Evolutionary conservation across 1,140 invertebrate genomes (phyloP).

Genomic region (Saccostrea cuccullata): DNA sequence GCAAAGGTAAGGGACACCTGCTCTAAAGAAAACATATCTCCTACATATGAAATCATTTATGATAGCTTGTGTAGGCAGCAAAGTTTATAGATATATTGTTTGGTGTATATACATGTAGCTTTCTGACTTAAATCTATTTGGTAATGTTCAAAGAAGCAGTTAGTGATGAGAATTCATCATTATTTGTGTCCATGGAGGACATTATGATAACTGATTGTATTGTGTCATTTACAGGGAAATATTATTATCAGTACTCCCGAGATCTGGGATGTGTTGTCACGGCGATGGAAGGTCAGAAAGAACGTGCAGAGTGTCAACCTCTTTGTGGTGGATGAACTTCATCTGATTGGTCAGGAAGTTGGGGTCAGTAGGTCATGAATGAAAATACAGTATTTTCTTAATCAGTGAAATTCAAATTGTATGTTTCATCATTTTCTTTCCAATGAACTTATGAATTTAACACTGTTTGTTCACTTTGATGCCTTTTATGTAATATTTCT

Average conservation of each 20-base stretch:
- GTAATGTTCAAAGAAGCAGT: no score
- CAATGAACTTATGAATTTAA: no score
- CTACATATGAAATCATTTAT: no score
- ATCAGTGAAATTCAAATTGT: neutral
- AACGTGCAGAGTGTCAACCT: slow-evolving; percentile 98
- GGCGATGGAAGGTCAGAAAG: slow-evolving; percentile 99
- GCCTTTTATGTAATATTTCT: no score
- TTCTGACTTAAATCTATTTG: no score
- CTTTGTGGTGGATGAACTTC: slow-evolving; percentile 99
- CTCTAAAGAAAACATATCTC: slow-evolving; percentile 94
- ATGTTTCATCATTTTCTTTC: neutral
- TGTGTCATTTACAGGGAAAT: slow-evolving; percentile 88
- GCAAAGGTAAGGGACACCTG: slow-evolving; percentile 75
- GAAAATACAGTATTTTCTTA: no score
- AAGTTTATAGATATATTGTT: no score
- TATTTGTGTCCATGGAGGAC: no score
- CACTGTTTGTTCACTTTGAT: no score
- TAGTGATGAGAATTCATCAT: no score
- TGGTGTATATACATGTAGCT: no score
- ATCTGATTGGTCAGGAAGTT: slow-evolving; percentile 83
- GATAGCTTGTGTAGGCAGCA: slow-evolving; percentile 77
- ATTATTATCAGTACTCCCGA: slow-evolving; percentile 98
- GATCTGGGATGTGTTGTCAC: slow-evolving; percentile 98
- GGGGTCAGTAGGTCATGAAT: slow-evolving; percentile 73
- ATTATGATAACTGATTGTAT: no score